Base-by-base conservation (phyloP, 2,113 vertebrate genomes). In the Isichthys henryi region DNA sequence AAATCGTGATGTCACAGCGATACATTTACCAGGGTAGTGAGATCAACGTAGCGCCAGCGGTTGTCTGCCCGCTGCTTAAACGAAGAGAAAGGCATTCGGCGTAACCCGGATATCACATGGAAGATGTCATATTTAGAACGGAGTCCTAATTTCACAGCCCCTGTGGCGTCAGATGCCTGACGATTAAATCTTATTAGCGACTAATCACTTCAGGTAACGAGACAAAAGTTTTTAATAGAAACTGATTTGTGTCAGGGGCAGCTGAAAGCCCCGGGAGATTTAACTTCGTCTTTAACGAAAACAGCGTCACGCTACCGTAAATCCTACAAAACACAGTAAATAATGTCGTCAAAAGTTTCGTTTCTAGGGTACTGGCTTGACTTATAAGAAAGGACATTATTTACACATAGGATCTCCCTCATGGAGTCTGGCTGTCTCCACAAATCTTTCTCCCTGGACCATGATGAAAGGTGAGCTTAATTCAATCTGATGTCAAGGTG, bases 211-310 rank as follows among this genome's bases (percentile, higher is more conserved):
- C 49, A 82, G 70, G 88, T 89, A 83, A 80, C 70, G 15, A 53
- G 70, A 56, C 50, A 53, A 50, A 82, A 82, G 19, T 88, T 80
- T 82, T 89, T 83, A 43, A 89, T 89, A 89, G 88, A 89, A 89
- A 45, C 49, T 10, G 35, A 89, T 43, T 52, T 46, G 39, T 83
- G 49, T 53, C 74, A 82, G 31, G 74, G 35, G 88, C 11, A 82
- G 31, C 35, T n/a, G 19, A 56, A 58, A 56, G 4, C 17, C 17
- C 45, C 31, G 8, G 27, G 13, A 53, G 35, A 82, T 11, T 43
- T 31, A 80, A 45, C 43, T 3, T 27, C 8, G 17, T 35, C 50
- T 82, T 80, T 35, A 77, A 88, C 2, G 2, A 23, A 74, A 39
- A 82, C 45, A 21, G 31, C 45, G 8, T 15, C 11, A 82, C 5